Percentiles rank a stretch among this genome's conserved stretches.
These are phyloP conservation scores for Cynodonichthys magdalenae DNA, from an alignment of 2,797 vertebrate species.

Conservation along the genomic window DNA sequence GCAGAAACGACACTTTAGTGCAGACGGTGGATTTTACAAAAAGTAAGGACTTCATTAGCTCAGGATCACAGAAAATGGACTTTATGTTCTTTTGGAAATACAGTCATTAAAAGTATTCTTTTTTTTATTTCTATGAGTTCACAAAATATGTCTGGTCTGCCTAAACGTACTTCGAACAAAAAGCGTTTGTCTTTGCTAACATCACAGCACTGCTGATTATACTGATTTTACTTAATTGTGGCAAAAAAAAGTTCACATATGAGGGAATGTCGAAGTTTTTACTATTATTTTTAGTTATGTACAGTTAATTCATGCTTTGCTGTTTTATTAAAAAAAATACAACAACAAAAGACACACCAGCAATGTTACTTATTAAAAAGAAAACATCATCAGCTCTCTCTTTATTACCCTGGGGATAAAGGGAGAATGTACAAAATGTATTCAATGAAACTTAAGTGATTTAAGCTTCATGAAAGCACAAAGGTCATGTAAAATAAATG, in stretches of 20 bases:
- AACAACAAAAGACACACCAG: too few species aligned
- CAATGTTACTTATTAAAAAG: not conserved
- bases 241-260: too few species aligned
- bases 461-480: too few species aligned
- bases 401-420: too few species aligned
- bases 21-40: not conserved
- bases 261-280: too few species aligned
- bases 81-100: not conserved
- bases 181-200: too few species aligned
- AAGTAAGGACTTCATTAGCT: not conserved
- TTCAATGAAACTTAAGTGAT: too few species aligned
- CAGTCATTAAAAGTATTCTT: conserved; percentile 2
- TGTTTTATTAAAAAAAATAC: not conserved
- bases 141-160: not conserved
- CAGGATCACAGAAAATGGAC: not conserved
- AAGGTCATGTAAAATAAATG: too few species aligned
- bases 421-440: too few species aligned
- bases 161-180: not conserved
- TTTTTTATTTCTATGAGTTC: not conserved
- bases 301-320: not conserved
- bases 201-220: too few species aligned
- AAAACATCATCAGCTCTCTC: too few species aligned
- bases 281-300: not conserved
- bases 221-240: too few species aligned
- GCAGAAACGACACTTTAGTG: conserved; percentile 1